Base-by-base conservation (phyloP, 1,140 invertebrate species). In the Drosophila tsacasi region DNA sequence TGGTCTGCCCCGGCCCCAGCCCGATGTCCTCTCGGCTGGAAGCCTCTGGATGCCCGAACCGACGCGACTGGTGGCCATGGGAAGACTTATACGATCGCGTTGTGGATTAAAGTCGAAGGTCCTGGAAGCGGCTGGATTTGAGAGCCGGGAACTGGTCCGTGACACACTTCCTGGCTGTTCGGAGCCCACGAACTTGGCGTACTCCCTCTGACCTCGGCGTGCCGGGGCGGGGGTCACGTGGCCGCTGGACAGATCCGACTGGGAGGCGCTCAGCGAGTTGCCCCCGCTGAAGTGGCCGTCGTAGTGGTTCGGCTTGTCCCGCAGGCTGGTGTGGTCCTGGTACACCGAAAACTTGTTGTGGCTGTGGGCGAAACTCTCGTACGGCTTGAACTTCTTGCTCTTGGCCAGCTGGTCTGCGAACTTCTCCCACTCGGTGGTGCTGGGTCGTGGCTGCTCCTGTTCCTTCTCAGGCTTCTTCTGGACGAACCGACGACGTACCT, bases 401-500 rank as follows among this genome's bases (percentile, higher is more conserved):
- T 85, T 80, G 37, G 91, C 87, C 68, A 92, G 49, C 30, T 84
- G 74, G 67, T 92, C 91, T 9, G 91, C 91, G 60, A 90, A 83
- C 37, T 84, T 92, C 19, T 92, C 91, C 91, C 91, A 92, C 40
- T 92, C 91, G 19, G 91, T 92, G 32, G 91, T 92, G 44, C 55
- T 78, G 17, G 91, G 91, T 13, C 91, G 76, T 3, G 23, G 81
- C 15, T 52, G 61, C 8, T 85, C 82, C 12, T 78, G 49, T n/a
- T 73, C 65, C 23, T 67, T 32, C 2, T 80, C 72, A 10, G 77
- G 37, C 15, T 58, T 66, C 15, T 21, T 21, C 13, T 55, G 52
- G 19, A 17, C n/a, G 27, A 50, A 30, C 0, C 35, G 57, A 9
- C 67, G 71, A 25, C 79, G 80, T 23, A 65, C 25, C 58, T 66